Base-by-base conservation (phyloP, 1,140 invertebrate species). In the Drosophila murphyi region DNA sequence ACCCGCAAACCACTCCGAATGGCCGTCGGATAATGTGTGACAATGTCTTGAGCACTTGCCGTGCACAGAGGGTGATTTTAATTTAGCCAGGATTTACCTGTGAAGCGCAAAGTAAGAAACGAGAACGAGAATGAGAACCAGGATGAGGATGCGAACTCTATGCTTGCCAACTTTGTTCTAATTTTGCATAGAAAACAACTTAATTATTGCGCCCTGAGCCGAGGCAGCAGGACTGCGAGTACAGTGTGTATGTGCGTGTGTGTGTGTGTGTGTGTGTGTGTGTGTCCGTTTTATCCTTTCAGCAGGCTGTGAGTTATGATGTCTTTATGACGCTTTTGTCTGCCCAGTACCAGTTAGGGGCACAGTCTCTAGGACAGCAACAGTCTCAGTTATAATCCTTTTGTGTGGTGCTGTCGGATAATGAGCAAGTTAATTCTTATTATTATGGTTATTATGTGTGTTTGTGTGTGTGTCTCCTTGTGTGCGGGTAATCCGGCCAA, bases 371-470 rank as follows among this genome's bases (percentile, higher is more conserved):
- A n/a, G 5, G 10, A 50, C 32, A 48, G 45, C 35, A 41, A 50
- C 32, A 48, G 45, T 43, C 57, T 20, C 29, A 28, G 37, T 52
- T 37, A 68, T 64, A 79, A 87, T 80, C 72, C 82, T 71, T 76
- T 83, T 70, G 72, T 80, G 69, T 55, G 67, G 67, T 47, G 64
- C 64, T 64, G 60, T 52, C 41, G 76, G 47, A 61, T 88, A 89
- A 89, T 90, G 85, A 85, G 85, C 72, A 79, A 76, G 81, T 81
- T 85, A 79, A 89, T 89, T 87, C 86, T 82, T 90, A 82, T 89
- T 80, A 88, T 88, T 79, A 89, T 85, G 85, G 76, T 89, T 80
- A 88, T 83, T 89, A 88, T 70, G 80, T 80, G 72, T 71, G 72
- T 12, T 52, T 54, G 8, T 48, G 61, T 55, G 43, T 50, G 51